Evolutionary conservation across 2,113 vertebrate species (phyloP).

Genomic region (Pseudois nayaur): DNA sequence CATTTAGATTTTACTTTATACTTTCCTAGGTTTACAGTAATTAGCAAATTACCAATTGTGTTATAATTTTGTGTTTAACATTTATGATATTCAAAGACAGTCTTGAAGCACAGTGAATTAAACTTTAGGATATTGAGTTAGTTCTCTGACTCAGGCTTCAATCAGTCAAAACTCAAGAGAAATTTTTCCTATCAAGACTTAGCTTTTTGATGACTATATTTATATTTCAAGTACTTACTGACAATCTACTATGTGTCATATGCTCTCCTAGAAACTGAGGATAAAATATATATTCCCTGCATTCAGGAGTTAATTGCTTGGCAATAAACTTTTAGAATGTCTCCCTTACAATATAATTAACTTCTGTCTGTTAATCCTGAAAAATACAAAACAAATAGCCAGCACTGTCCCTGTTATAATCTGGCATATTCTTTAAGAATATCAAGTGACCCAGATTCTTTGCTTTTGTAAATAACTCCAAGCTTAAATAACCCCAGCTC

Average conservation of each 20-base stretch:
- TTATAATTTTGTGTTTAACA: constrained; percentile 26
- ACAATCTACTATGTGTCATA: not conserved
- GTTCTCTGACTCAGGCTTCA: not conserved
- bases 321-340: not conserved
- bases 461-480: not conserved
- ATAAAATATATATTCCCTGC: not conserved
- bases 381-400: not conserved
- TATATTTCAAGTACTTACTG: constrained; percentile 8
- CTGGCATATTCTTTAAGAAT: not conserved
- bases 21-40: not conserved
- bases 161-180: not conserved
- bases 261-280: not conserved
- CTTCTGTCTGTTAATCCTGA: not conserved
- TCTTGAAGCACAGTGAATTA: not conserved
- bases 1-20: constrained; percentile 7
- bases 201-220: not conserved
- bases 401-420: not conserved
- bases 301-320: not conserved
- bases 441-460: not conserved
- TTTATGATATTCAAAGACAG: constrained; percentile 15
- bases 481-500: not conserved
- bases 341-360: constrained; percentile 18
- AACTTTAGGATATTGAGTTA: not conserved
- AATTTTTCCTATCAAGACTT: not conserved
- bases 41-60: not conserved